Conservation (phyloP, 2,888 invertebrate genomes). For the Gasteruption jaculator region DNA sequence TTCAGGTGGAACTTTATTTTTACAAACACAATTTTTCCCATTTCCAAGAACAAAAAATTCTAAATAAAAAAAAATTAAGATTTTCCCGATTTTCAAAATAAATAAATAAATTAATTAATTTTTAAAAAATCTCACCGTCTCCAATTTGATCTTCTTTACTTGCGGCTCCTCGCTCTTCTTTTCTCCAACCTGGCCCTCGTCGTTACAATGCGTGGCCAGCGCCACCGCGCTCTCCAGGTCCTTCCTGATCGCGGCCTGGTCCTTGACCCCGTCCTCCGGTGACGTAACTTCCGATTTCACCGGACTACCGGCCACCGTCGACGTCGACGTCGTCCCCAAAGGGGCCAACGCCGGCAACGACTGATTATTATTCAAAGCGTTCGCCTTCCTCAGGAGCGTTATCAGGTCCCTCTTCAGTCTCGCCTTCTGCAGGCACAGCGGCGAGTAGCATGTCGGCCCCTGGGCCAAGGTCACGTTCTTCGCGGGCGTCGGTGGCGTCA, state of each 20-base stretch:
- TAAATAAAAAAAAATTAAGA: slow-evolving; percentile 3
- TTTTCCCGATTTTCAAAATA: background rate
- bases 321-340: slow-evolving; percentile 5
- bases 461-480: slow-evolving; percentile 53
- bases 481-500: slow-evolving; percentile 54
- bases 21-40: background rate
- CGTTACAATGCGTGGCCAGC: slow-evolving; percentile 60
- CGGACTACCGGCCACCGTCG: slow-evolving; percentile 54
- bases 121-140: slow-evolving; percentile 22
- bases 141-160: slow-evolving; percentile 38
- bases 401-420: slow-evolving; percentile 67
- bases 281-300: slow-evolving; percentile 31
- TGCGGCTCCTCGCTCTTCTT: slow-evolving; percentile 21
- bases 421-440: slow-evolving; percentile 72
- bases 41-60: background rate
- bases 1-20: slow-evolving; percentile 4
- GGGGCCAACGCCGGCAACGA: slow-evolving; percentile 16
- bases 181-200: slow-evolving; percentile 45
- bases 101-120: slow-evolving; percentile 1
- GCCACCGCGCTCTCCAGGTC: slow-evolving; percentile 62
- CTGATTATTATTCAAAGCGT: slow-evolving; percentile 50
- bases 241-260: slow-evolving; percentile 59
- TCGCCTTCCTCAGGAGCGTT: slow-evolving; percentile 61
- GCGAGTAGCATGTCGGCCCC: slow-evolving; percentile 72
- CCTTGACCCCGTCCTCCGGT: slow-evolving; percentile 51